Percentiles rank a stretch among this genome's conserved stretches.
phyloP scores from a whole-genome alignment of 2,113 vertebrate species.

The Passer montanus region DNA sequence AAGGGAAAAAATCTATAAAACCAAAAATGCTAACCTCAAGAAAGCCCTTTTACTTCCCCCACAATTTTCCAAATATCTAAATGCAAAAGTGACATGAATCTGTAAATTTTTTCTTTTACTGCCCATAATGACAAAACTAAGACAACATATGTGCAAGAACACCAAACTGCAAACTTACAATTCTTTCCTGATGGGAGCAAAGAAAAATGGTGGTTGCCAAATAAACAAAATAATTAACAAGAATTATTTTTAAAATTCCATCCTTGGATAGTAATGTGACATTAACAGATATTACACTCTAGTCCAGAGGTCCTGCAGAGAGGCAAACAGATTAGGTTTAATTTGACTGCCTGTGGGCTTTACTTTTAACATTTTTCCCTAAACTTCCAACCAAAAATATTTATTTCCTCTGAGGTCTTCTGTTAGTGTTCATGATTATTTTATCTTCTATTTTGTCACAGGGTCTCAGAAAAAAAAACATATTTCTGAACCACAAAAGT shows the following conservation, averaged over 20 bases:
- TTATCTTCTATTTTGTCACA: background rate
- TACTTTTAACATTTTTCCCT: background rate
- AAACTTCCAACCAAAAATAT: background rate
- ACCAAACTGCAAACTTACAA: background rate
- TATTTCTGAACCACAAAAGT: background rate
- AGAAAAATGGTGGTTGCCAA: background rate
- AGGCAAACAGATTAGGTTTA: background rate
- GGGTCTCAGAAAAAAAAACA: background rate
- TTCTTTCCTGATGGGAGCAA: background rate
- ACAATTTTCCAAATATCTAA: background rate
- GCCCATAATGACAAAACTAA: background rate
- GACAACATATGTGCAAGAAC: background rate
- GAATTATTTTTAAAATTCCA: background rate
- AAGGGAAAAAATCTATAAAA: background rate
- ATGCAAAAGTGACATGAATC: background rate
- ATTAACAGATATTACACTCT: background rate
- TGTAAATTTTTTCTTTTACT: background rate
- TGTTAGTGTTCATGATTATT: background rate
- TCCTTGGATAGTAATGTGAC: background rate
- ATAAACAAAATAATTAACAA: background rate
- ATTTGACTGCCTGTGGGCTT: background rate
- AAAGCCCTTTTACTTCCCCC: accelerated
- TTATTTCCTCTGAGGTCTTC: background rate
- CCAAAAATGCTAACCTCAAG: background rate
- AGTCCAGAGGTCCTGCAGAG: background rate